A percentile compares a stretch with the other conserved stretches of the same genome.
Conservation (phyloP, 2,113 vertebrate genomes). For the Myanophis thanlyinensis region DNA sequence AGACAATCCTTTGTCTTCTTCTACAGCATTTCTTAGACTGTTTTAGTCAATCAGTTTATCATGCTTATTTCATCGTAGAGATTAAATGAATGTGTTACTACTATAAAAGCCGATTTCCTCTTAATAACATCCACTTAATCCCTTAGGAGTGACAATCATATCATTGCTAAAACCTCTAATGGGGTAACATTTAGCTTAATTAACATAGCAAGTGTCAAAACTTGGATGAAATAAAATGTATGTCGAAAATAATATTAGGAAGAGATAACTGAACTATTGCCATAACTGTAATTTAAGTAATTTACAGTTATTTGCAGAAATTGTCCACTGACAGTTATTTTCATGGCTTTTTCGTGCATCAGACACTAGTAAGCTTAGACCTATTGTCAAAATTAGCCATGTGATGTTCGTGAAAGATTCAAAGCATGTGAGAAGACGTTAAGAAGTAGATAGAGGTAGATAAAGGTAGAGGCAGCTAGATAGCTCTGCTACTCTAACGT, state of each 20-base stretch:
- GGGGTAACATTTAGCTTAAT: slow-evolving; percentile 10
- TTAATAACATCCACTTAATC: slow-evolving; percentile 26
- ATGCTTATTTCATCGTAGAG: slow-evolving; percentile 32
- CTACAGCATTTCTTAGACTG: not conserved
- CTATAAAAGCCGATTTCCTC: slow-evolving; percentile 5
- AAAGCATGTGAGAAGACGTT: not conserved
- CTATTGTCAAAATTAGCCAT: not conserved
- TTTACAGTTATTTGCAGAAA: not conserved
- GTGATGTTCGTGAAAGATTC: not conserved
- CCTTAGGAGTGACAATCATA: slow-evolving; percentile 32
- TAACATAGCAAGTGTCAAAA: slow-evolving; percentile 26
- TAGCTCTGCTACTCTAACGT: not conserved
- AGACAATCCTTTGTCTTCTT: slow-evolving; percentile 40
- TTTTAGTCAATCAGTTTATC: slow-evolving; percentile 39
- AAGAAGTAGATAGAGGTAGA: not conserved
- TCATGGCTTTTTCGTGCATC: not conserved
- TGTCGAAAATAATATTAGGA: not conserved
- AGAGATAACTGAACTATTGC: not conserved
- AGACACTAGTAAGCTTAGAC: not conserved
- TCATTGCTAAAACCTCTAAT: slow-evolving; percentile 31
- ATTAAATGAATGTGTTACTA: slow-evolving; percentile 19
- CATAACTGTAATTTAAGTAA: not conserved
- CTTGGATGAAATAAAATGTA: not conserved
- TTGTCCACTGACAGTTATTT: not conserved
- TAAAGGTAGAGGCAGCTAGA: not conserved